These are phyloP conservation scores for Rafetus swinhoei DNA, from an alignment of 2,113 vertebrate genomes.

Conservation along the genomic window DNA sequence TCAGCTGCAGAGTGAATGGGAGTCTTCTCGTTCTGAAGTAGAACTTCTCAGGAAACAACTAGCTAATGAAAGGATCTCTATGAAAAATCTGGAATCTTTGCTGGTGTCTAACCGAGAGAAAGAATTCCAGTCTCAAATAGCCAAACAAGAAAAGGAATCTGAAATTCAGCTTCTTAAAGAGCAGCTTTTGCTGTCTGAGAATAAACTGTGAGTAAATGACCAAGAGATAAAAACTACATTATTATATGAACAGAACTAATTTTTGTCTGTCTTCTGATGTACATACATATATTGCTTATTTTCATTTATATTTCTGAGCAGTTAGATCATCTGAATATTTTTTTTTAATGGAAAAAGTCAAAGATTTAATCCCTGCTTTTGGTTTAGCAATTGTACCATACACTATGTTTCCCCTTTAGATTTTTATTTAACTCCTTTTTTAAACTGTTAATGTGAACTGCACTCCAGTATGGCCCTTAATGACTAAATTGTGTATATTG, in stretches of 20 bases:
- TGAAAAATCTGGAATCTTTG: conserved; percentile 80
- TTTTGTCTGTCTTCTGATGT: neutral
- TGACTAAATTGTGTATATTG: conserved; percentile 24
- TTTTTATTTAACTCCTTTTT: neutral
- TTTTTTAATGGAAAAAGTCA: neutral
- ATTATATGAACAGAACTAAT: neutral
- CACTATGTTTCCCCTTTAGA: neutral
- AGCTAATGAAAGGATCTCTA: conserved; percentile 78
- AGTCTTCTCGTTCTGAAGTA: conserved; percentile 77
- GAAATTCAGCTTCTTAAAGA: conserved; percentile 83
- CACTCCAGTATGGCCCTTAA: neutral
- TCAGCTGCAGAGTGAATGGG: conserved; percentile 79
- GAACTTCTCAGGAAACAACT: conserved; percentile 83
- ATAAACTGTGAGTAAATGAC: conserved; percentile 78
- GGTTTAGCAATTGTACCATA: neutral
- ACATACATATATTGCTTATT: neutral
- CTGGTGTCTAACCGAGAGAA: conserved; percentile 77
- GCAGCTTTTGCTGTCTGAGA: conserved; percentile 80
- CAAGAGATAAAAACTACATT: neutral
- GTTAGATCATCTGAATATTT: neutral
- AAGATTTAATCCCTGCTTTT: neutral
- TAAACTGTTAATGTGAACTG: neutral
- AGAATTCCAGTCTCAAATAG: conserved; percentile 75
- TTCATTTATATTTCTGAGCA: conserved; percentile 9
- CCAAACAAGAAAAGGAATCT: conserved; percentile 79